Base-by-base conservation (phyloP, 2,888 invertebrate species). In the Agrochola macilenta region DNA sequence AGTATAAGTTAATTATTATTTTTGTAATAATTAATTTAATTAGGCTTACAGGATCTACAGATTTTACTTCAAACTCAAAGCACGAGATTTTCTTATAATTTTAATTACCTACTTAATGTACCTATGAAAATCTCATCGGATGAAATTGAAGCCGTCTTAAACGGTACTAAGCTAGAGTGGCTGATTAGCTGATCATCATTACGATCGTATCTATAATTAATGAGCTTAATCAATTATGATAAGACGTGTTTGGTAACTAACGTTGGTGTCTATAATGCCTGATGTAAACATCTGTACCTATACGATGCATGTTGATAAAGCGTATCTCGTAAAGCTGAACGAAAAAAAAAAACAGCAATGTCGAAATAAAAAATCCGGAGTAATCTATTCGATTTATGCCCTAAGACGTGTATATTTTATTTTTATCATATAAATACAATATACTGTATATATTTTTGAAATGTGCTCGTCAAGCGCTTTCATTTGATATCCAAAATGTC, bases 221-320 rank as follows among this genome's bases (percentile, higher is more conserved):
- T 80, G 57, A 75, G 49, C 60, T 77, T 61, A 82, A 76, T 82
- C 14, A 70, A 72, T 82, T 70, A 71, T 39, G 65, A 70, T 63
- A 66, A 54, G 52, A n/a, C 66, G 23, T 52, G 35, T 72, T 65
- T 75, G 68, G 3, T 39, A 58, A 80, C 60, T 70, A 64, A 39
- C 8, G 5, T 54, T 9, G 26, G 52, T 74, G 12, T 70, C 17
- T 69, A 57, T 61, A 54, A 63, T 49, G 26, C 30, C 2, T 8
- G 12, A 46, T 35, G 23, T 75, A 30, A 60, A 60, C 46, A 23
- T 14, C 26, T 52, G 35, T 52, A 49, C 17, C 1, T 43, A 30
- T 26, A n/a, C 5, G 9, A 58, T 35, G 7, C 12, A 17, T n/a
- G 2, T 20, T 17, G 49, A 11, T 11, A 61, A 11, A 23, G 5